Percentiles rank a stretch among this genome's conserved stretches.
phyloP scores from a whole-genome alignment of 2,888 invertebrate genomes.

The Nomada ruficornis region DNA sequence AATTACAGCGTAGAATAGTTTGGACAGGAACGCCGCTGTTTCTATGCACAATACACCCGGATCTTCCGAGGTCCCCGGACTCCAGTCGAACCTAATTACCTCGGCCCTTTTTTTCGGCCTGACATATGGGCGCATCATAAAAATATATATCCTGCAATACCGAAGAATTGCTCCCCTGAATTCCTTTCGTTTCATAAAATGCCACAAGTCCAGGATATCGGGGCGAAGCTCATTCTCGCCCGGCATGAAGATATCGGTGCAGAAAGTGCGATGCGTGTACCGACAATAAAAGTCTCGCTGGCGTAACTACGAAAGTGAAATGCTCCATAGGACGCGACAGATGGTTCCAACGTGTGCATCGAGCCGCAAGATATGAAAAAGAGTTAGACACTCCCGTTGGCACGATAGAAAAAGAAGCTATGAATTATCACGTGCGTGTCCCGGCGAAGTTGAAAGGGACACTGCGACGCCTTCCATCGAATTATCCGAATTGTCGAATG shows the following conservation, averaged over 20 bases:
- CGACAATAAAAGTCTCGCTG: conserved; percentile 50
- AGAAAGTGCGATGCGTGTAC: conserved; percentile 14
- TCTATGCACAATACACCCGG: conserved; percentile 49
- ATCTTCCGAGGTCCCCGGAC: conserved; percentile 16
- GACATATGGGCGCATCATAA: too few relatives aligned
- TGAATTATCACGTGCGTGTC: not conserved
- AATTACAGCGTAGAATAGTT: conserved; percentile 45
- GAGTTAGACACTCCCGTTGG: conserved; percentile 31
- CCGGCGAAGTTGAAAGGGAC: too few relatives aligned
- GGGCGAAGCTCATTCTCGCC: too few relatives aligned
- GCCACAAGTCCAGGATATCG: too few relatives aligned
- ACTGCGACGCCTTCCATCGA: too few relatives aligned
- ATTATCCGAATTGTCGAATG: too few relatives aligned
- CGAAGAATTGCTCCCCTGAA: not conserved
- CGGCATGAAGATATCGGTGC: conserved; percentile 5
- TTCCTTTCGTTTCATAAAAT: too few relatives aligned
- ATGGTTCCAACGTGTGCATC: conserved; percentile 62
- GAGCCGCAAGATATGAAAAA: conserved; percentile 59
- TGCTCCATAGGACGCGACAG: conserved; percentile 55
- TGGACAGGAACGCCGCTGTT: conserved; percentile 29
- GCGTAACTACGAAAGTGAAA: conserved; percentile 51
- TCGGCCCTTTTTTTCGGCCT: too few relatives aligned
- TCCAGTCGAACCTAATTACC: not conserved
- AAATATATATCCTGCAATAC: too few relatives aligned
- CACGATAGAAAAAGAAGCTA: conserved; percentile 8